phyloP scores from a whole-genome alignment of 2,797 vertebrate species.

The Spea hammondii region DNA sequence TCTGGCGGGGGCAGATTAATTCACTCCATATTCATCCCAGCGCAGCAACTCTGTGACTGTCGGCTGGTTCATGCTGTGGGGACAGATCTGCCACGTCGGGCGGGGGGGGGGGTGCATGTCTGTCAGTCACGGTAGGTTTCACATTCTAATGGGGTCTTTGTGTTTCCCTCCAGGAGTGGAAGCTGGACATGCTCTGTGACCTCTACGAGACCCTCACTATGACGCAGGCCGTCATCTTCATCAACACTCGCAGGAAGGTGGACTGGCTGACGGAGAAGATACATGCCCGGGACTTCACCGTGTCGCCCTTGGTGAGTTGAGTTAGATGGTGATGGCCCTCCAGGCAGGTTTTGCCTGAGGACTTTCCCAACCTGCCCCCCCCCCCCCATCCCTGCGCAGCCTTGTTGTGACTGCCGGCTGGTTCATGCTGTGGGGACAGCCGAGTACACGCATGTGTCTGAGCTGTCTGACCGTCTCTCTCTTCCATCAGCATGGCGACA shows the following conservation, averaged over 20 bases:
- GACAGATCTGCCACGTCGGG: slow-evolving; percentile 54
- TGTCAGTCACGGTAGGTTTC: neutral
- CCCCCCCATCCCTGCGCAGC: slow-evolving; percentile 47
- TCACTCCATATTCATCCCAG: slow-evolving; percentile 51
- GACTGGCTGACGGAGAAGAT: slow-evolving; percentile 92
- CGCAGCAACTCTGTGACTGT: slow-evolving; percentile 3
- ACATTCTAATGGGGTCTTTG: too few relatives aligned
- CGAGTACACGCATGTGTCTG: too few relatives aligned
- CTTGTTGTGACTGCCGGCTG: slow-evolving; percentile 32
- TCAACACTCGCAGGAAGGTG: slow-evolving; percentile 88
- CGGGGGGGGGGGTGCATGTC: too few relatives aligned
- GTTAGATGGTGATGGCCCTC: neutral
- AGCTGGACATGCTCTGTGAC: slow-evolving; percentile 86
- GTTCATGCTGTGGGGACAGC: slow-evolving; percentile 53
- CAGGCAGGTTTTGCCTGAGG: too few relatives aligned
- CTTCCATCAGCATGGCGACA: slow-evolving; percentile 79
- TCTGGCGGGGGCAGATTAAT: slow-evolving; percentile 44
- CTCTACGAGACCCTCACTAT: slow-evolving; percentile 89
- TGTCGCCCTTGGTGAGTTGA: slow-evolving; percentile 81
- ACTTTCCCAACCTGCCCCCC: too few relatives aligned
- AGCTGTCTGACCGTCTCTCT: too few relatives aligned
- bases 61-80: slow-evolving; percentile 51
- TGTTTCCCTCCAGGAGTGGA: slow-evolving; percentile 76
- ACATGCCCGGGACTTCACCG: slow-evolving; percentile 85
- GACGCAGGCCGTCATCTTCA: slow-evolving; percentile 89